Percentiles rank a stretch among this genome's conserved stretches.
These are phyloP conservation scores for Flabesymbios commensalis DNA, from an alignment of 2,888 invertebrate genomes.

Conservation along the genomic window DNA sequence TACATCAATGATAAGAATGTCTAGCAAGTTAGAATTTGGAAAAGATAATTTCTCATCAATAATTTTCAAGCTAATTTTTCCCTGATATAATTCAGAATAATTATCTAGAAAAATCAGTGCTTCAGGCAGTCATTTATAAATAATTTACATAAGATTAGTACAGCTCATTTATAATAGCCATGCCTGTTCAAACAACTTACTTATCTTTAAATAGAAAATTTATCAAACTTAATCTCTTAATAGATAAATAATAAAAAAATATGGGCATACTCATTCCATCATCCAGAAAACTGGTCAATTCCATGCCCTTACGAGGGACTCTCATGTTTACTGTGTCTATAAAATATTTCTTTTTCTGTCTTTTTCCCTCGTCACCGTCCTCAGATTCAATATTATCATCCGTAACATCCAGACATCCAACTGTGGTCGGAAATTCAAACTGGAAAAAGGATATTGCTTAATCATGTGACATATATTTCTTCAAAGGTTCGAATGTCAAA, in stretches of 20 bases:
- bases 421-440: slow-evolving; percentile 91
- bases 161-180: neutral
- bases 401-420: slow-evolving; percentile 75
- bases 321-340: slow-evolving; percentile 93
- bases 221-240: neutral
- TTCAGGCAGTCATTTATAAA: no score
- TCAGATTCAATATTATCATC: slow-evolving; percentile 52
- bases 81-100: no score
- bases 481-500: no score
- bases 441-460: no score
- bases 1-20: no score
- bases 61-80: no score
- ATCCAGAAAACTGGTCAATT: slow-evolving; percentile 90
- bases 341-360: slow-evolving; percentile 65
- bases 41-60: no score
- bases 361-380: slow-evolving; percentile 39
- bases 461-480: no score
- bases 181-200: neutral
- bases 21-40: no score
- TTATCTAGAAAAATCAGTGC: no score
- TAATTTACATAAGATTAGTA: neutral
- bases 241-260: neutral
- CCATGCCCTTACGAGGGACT: slow-evolving; percentile 84
- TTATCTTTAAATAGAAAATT: neutral
- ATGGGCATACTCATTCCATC: slow-evolving; percentile 84